Evolutionary conservation across 2,888 invertebrate species (phyloP).

Genomic region (Erpobdella octoculata): DNA sequence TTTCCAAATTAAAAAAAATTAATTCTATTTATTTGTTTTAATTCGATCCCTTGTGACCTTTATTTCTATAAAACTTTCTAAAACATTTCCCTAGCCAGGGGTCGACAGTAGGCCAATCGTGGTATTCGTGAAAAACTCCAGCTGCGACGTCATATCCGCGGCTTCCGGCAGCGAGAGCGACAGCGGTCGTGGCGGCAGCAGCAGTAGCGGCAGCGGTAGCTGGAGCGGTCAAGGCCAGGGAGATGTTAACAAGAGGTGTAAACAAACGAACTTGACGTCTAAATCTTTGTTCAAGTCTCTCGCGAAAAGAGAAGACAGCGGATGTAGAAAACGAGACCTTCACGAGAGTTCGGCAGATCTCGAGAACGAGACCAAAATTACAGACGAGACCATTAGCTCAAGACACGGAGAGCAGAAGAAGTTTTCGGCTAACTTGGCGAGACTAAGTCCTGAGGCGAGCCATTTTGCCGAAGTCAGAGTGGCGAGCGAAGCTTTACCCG

Average conservation of each 20-base stretch:
- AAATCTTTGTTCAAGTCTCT: background rate
- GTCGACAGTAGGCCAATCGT: conserved; percentile 21
- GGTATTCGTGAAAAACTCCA: conserved; percentile 23
- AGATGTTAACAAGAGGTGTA: no score
- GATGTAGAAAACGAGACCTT: background rate
- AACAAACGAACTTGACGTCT: no score
- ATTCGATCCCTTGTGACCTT: no score
- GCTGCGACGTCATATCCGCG: background rate
- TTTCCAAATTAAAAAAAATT: no score
- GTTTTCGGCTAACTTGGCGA: background rate
- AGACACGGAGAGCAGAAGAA: background rate
- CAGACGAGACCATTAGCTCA: background rate
- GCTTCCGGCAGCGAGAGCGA: conserved; percentile 21
- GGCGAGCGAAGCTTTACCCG: background rate
- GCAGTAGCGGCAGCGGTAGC: conserved; percentile 9
- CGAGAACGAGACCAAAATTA: background rate
- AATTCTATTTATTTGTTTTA: no score
- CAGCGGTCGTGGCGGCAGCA: conserved; percentile 16
- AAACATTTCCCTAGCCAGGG: conserved; percentile 23
- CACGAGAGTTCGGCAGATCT: background rate
- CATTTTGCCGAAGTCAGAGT: background rate
- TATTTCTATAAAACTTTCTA: no score
- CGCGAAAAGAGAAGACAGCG: background rate
- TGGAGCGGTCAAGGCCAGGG: no score
- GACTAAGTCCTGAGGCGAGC: background rate